Base-by-base conservation (phyloP, 2,797 vertebrate species). In the Rhynchonycteris naso region DNA sequence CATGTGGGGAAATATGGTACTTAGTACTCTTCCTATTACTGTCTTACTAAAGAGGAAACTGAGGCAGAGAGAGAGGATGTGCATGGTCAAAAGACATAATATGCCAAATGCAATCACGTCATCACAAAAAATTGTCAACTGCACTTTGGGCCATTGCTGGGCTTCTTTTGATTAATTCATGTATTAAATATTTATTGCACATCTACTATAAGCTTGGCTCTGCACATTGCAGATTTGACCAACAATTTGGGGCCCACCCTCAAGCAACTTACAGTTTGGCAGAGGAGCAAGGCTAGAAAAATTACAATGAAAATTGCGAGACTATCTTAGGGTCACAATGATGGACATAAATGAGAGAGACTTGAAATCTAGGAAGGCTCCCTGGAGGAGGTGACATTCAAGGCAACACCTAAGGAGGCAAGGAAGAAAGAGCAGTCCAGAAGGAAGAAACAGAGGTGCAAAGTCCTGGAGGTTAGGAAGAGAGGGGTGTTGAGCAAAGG, bases 181-280 rank as follows among this genome's bases (percentile, higher is more conserved):
- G 13, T 38, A 33, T 69, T 3, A 28, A 75, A 33, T 33, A 19
- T 8, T 54, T 19, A 28, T 0, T 14, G 56, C 14, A 7, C 2
- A 4, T 9, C 47, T 80, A 2, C n/a, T 5, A 15, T 7, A 7
- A 35, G 22, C 18, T 50, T 4, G 47, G 38, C 33, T 81, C 59
- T 13, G 5, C 33, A 8, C 13, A 7, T 2, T n/a, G 79, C 8
- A 22, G 2, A 24, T 66, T 4, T 24, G 33, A n/a, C 18, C 56
- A 30, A 56, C 28, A 38, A 26, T 21, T 71, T 21, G 19, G 30
- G 21, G 66, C 75, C 75, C 59, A 33, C 74, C 38, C 50, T 81
- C 1, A 89, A 75, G 93, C 85, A 72, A 2, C 52, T 82, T 96
- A 93, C 59, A 92, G 19, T 58, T 68, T 82, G 94, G 91, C 33